These are phyloP conservation scores for Bombyx mandarina DNA, from an alignment of 1,140 invertebrate genomes.

Conservation along the genomic window DNA sequence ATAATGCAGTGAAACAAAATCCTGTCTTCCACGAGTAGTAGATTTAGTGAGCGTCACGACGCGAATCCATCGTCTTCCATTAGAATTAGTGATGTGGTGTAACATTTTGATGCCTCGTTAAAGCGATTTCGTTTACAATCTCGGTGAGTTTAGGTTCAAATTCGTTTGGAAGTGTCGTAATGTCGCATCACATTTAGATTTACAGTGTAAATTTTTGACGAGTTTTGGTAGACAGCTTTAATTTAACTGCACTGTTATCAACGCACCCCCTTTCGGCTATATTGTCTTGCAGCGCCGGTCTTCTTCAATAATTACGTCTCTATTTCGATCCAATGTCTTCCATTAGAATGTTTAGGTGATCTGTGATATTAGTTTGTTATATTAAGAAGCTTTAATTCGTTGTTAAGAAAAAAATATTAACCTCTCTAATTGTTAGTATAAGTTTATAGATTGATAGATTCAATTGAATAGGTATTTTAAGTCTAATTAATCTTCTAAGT, in stretches of 20 bases:
- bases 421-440: background rate
- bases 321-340: constrained; percentile 49
- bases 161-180: constrained; percentile 4
- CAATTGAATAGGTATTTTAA: background rate
- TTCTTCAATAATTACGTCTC: constrained; percentile 11
- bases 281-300: constrained; percentile 13
- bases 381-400: constrained; percentile 57
- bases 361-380: constrained; percentile 55
- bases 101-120: constrained; percentile 15
- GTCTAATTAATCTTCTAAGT: constrained; percentile 16
- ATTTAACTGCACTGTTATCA: constrained; percentile 58
- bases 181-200: constrained; percentile 23
- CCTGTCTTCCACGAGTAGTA: constrained; percentile 60
- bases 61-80: constrained; percentile 58
- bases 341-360: constrained; percentile 47
- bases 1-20: constrained; percentile 63
- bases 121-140: constrained; percentile 28
- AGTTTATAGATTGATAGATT: background rate
- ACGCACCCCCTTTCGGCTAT: constrained; percentile 42
- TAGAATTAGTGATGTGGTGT: constrained; percentile 50
- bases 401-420: constrained; percentile 3
- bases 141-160: constrained; percentile 26
- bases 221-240: constrained; percentile 71
- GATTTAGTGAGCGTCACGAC: constrained; percentile 41
- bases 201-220: constrained; percentile 51